Conservation (phyloP, 2,888 invertebrate genomes). For the Iselma pallidipennis region DNA sequence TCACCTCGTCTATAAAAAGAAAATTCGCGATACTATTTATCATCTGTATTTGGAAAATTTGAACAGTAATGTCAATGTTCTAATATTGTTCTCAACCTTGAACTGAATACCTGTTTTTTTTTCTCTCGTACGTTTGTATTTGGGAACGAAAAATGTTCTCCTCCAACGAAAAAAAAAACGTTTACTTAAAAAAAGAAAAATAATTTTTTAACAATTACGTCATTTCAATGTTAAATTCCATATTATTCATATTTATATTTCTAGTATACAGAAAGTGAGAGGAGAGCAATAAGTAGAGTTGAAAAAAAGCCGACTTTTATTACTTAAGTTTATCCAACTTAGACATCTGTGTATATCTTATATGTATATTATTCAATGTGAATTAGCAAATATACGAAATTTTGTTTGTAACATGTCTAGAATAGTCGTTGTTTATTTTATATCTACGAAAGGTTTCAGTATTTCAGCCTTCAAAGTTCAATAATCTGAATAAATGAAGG, state of each 20-base stretch:
- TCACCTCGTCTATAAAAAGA: too few relatives aligned
- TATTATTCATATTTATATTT: background rate
- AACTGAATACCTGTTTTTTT: slow-evolving; percentile 21
- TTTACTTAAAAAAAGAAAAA: background rate
- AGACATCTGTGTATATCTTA: background rate
- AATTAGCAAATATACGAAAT: slow-evolving; percentile 2
- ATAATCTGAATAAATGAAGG: background rate
- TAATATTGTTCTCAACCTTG: slow-evolving; percentile 9
- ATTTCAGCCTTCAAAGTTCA: slow-evolving; percentile 3
- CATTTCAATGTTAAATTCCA: background rate
- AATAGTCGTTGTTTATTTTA: background rate
- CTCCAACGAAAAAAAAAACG: background rate
- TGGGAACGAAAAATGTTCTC: background rate
- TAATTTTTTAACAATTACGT: background rate
- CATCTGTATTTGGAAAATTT: background rate
- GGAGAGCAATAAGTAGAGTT: background rate
- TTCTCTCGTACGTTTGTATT: background rate
- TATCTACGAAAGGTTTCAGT: background rate
- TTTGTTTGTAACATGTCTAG: slow-evolving; percentile 1
- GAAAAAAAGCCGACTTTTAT: background rate
- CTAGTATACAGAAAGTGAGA: too few relatives aligned
- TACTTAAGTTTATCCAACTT: slow-evolving; percentile 1
- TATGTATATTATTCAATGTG: slow-evolving; percentile 1
- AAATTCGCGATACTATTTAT: too few relatives aligned
- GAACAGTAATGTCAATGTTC: slow-evolving; percentile 15